phyloP scores from a whole-genome alignment of 2,888 invertebrate species.

The Anorthoa munda region DNA sequence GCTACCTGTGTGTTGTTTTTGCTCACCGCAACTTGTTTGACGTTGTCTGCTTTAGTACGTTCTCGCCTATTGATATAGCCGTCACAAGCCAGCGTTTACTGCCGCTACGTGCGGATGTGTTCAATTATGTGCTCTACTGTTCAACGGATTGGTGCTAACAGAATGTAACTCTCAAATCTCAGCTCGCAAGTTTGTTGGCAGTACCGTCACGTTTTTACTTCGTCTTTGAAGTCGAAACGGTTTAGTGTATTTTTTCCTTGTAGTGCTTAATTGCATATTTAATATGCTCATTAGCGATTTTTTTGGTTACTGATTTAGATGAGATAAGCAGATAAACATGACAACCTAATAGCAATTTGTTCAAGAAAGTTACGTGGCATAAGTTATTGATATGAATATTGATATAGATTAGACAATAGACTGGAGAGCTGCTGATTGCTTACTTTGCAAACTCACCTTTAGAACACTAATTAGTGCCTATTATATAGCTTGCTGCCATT shows the following conservation, averaged over 20 bases:
- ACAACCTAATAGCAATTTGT: constrained; percentile 30
- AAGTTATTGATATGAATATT: constrained; percentile 13
- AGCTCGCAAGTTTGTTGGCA: constrained; percentile 22
- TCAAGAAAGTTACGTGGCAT: constrained; percentile 46
- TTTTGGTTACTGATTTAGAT: constrained; percentile 38
- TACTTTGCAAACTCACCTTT: background rate
- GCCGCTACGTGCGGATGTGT: constrained; percentile 48
- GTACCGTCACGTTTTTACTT: constrained; percentile 54
- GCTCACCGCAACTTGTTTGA: constrained; percentile 64
- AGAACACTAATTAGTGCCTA: background rate
- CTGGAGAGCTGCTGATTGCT: background rate
- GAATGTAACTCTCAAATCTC: constrained; percentile 28
- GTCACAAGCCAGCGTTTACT: constrained; percentile 56
- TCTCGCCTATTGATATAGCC: constrained; percentile 68
- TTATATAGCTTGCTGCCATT: background rate
- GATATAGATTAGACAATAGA: constrained; percentile 5
- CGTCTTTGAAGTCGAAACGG: constrained; percentile 39
- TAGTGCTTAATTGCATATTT: constrained; percentile 54
- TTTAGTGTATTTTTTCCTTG: constrained; percentile 42
- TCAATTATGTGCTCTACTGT: constrained; percentile 65
- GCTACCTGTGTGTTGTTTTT: constrained; percentile 72
- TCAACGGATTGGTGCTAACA: constrained; percentile 53
- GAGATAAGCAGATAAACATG: constrained; percentile 40
- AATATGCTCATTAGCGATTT: constrained; percentile 58
- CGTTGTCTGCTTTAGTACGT: constrained; percentile 57